Percentiles rank a stretch among this genome's conserved stretches.
Evolutionary conservation across 2,888 invertebrate genomes (phyloP).

Genomic region (Hololepta plana): DNA sequence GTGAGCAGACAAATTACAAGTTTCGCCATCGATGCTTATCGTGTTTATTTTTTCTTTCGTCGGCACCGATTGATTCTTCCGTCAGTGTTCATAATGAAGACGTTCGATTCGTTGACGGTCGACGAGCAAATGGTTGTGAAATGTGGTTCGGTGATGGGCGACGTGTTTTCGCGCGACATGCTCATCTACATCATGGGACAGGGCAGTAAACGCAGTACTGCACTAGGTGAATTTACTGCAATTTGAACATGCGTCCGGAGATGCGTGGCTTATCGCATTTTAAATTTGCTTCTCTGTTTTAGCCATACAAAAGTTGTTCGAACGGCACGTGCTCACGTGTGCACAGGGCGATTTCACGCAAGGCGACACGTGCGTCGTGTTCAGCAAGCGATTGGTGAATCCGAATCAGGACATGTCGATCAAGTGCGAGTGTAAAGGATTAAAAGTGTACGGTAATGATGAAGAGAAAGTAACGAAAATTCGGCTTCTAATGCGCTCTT

Average conservation of each 20-base stretch:
- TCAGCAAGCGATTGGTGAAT: constrained; percentile 19
- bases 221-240: constrained; percentile 33
- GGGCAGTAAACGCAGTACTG: too few species aligned
- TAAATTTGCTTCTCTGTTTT: too few species aligned
- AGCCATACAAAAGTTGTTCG: constrained; percentile 41
- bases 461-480: too few species aligned
- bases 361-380: constrained; percentile 19
- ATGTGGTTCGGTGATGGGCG: constrained; percentile 44
- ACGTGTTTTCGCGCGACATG: constrained; percentile 41
- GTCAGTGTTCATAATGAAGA: constrained; percentile 40
- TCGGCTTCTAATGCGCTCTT: not conserved
- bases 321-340: constrained; percentile 39
- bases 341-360: constrained; percentile 39
- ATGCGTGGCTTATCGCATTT: too few species aligned
- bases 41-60: not conserved
- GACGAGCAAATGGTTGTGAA: constrained; percentile 46
- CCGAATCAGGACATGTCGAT: constrained; percentile 16
- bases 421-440: constrained; percentile 7
- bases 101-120: constrained; percentile 42
- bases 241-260: too few species aligned
- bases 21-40: too few species aligned
- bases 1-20: constrained; percentile 21
- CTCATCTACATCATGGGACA: constrained; percentile 34
- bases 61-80: constrained; percentile 8
- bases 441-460: too few species aligned